phyloP scores from a whole-genome alignment of 2,888 invertebrate genomes.

The Drosophila villosipedis region DNA sequence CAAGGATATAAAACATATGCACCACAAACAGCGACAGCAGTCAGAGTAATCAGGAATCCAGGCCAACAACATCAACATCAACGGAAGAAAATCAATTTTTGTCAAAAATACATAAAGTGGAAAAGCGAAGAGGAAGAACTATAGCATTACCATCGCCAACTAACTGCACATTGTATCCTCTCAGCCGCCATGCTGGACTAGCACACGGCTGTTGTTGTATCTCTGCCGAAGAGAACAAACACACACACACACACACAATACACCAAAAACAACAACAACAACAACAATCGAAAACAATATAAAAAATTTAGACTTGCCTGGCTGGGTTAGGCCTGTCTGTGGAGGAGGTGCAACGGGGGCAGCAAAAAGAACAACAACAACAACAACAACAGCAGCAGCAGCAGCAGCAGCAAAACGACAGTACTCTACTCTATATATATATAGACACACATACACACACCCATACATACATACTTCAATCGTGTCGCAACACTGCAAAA shows the following conservation, averaged over 20 bases:
- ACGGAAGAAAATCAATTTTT: conserved; percentile 70
- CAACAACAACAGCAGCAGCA: conserved; percentile 32
- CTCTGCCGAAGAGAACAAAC: conserved; percentile 54
- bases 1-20: conserved; percentile 44
- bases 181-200: conserved; percentile 71
- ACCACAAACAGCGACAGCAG: conserved; percentile 20
- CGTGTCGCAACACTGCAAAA: conserved; percentile 9
- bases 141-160: conserved; percentile 42
- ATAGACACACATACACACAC: conserved; percentile 1
- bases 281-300: conserved; percentile 3
- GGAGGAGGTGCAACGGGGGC: conserved; percentile 85
- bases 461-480: not conserved
- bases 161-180: conserved; percentile 22
- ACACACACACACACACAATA: conserved; percentile 27
- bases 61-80: conserved; percentile 57
- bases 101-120: conserved; percentile 65
- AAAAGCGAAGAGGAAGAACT: conserved; percentile 16
- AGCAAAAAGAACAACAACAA: conserved; percentile 30
- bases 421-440: conserved; percentile 10
- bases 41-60: conserved; percentile 49
- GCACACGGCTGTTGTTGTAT: conserved; percentile 61
- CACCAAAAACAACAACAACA: conserved; percentile 13
- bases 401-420: conserved; percentile 31
- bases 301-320: conserved; percentile 54
- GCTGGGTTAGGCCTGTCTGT: conserved; percentile 85